phyloP scores from a whole-genome alignment of 2,888 invertebrate species.

The Phyllotreta cruciferae region DNA sequence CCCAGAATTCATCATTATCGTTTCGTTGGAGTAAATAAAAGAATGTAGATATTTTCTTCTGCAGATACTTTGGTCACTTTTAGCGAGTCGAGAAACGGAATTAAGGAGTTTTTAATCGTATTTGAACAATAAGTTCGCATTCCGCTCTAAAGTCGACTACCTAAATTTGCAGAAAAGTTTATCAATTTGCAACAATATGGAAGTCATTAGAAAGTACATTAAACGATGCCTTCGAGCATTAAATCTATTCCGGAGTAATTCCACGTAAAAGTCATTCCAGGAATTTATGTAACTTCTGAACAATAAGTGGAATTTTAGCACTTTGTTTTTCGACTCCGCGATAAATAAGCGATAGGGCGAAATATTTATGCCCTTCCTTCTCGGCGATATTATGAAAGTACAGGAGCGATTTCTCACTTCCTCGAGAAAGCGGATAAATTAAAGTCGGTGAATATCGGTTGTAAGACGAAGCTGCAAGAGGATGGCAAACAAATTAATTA shows the following conservation, averaged over 20 bases:
- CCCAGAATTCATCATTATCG: no score
- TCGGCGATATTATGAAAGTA: slow-evolving; percentile 22
- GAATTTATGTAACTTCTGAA: slow-evolving; percentile 25
- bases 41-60: no score
- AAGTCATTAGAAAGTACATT: slow-evolving; percentile 21
- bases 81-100: no score
- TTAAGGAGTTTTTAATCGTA: no score
- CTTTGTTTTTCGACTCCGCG: slow-evolving; percentile 23
- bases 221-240: slow-evolving; percentile 26
- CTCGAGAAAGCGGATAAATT: slow-evolving; percentile 21
- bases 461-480: slow-evolving; percentile 20
- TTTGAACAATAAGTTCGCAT: no score
- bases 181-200: slow-evolving; percentile 21
- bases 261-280: slow-evolving; percentile 26
- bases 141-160: no score
- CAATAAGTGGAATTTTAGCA: slow-evolving; percentile 30
- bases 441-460: slow-evolving; percentile 20
- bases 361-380: slow-evolving; percentile 14
- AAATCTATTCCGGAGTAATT: slow-evolving; percentile 29
- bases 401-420: slow-evolving; percentile 21
- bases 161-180: slow-evolving; percentile 8
- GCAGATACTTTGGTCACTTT: no score
- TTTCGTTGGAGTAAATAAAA: no score
- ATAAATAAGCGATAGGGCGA: slow-evolving; percentile 22
- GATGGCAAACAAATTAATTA: slow-evolving; percentile 29